These are phyloP conservation scores for Sycophila sp. DNA, from an alignment of 1,140 invertebrate species.

Conservation along the genomic window DNA sequence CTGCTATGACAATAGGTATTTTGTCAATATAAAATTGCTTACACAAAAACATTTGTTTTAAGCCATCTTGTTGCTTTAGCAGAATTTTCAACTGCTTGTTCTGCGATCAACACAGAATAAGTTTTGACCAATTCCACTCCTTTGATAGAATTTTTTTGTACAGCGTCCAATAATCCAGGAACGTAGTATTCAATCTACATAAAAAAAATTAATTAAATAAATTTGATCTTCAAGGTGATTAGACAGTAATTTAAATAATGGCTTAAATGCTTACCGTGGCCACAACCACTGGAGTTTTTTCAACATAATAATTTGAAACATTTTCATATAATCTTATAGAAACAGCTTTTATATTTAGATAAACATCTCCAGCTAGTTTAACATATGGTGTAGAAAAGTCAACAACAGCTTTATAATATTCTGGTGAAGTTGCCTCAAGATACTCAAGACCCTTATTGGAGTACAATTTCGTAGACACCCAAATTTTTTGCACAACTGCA, in stretches of 20 bases:
- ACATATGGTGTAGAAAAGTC: constrained; percentile 70
- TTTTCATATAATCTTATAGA: constrained; percentile 66
- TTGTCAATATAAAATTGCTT: constrained; percentile 62
- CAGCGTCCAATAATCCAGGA: constrained; percentile 71
- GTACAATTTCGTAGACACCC: constrained; percentile 68
- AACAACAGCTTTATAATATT: constrained; percentile 70
- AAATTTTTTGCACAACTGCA: constrained; percentile 71
- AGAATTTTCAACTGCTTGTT: constrained; percentile 55
- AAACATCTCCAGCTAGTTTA: constrained; percentile 69
- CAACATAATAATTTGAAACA: constrained; percentile 65
- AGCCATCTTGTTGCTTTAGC: constrained; percentile 63
- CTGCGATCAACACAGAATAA: constrained; percentile 49
- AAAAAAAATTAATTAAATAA: constrained; percentile 18
- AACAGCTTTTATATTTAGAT: constrained; percentile 67
- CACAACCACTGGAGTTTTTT: constrained; percentile 72
- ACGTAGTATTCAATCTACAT: constrained; percentile 75
- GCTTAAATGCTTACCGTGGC: constrained; percentile 64
- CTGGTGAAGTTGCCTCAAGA: constrained; percentile 74
- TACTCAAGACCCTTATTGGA: constrained; percentile 70
- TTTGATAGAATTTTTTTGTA: constrained; percentile 47
- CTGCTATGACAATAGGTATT: background rate
- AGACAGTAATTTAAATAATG: constrained; percentile 10
- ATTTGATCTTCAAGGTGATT: too few species aligned
- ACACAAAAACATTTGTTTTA: constrained; percentile 80
- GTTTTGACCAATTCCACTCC: constrained; percentile 49